phyloP scores from a whole-genome alignment of 2,797 vertebrate genomes.

The Notolabrus celidotus region DNA sequence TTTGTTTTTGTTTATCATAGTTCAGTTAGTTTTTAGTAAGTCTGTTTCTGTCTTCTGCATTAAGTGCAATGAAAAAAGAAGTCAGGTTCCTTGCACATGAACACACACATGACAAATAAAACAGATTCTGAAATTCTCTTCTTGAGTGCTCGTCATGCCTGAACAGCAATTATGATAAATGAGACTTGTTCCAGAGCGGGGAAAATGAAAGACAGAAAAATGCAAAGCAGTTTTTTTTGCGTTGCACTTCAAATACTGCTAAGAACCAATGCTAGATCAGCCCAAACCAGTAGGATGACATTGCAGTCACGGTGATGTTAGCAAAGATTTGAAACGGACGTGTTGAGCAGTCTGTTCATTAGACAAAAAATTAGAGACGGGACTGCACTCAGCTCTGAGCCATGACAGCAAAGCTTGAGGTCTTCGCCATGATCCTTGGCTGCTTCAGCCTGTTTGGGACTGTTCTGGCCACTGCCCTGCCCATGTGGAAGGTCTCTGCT shows the following conservation, averaged over 20 bases:
- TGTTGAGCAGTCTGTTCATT: not conserved
- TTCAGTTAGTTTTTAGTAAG: too few species aligned
- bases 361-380: not conserved
- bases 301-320: constrained; percentile 27
- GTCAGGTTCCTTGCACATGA: not conserved
- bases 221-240: not conserved
- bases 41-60: too few species aligned
- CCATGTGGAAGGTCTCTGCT: constrained; percentile 91
- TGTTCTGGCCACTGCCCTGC: constrained; percentile 84
- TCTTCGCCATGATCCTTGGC: constrained; percentile 84
- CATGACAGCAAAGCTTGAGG: constrained; percentile 80
- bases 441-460: constrained; percentile 85
- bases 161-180: not conserved
- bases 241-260: not conserved
- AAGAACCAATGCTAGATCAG: not conserved
- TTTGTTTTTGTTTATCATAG: too few species aligned
- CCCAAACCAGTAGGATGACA: constrained; percentile 73
- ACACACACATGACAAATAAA: too few species aligned
- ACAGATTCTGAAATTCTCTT: not conserved
- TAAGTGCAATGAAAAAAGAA: not conserved
- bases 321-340: constrained; percentile 4
- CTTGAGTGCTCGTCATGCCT: not conserved
- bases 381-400: not conserved
- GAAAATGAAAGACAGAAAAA: not conserved
- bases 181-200: not conserved